Conservation (phyloP, 2,113 vertebrate genomes). For the Nibea coibor region DNA sequence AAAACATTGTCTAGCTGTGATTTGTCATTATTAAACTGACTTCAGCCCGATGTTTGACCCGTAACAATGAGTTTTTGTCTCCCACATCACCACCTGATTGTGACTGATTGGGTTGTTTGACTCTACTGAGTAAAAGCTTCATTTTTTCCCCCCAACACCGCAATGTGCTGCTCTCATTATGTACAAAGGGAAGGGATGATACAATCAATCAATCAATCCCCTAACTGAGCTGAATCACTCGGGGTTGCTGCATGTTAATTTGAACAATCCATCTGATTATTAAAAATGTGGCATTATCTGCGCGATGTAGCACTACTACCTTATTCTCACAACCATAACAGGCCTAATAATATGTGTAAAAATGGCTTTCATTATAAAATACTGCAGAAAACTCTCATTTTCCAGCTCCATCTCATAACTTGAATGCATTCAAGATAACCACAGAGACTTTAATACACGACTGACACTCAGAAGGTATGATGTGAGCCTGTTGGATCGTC, state of each 20-base stretch:
- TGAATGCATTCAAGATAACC: neutral
- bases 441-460: neutral
- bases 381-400: neutral
- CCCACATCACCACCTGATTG: neutral
- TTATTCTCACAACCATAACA: neutral
- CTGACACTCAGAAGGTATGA: constrained; percentile 4
- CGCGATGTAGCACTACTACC: neutral
- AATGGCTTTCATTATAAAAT: neutral
- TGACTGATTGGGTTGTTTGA: neutral
- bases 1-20: neutral
- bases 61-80: neutral
- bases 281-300: neutral
- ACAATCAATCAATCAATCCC: constrained; percentile 1
- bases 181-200: neutral
- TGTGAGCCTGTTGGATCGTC: neutral
- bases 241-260: neutral
- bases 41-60: neutral
- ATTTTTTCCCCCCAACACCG: neutral
- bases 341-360: neutral
- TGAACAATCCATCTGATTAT: neutral
- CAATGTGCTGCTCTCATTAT: constrained; percentile 3
- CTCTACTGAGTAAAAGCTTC: neutral
- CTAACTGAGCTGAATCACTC: constrained; percentile 12
- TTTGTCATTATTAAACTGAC: neutral
- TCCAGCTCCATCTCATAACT: neutral